Conservation (phyloP, 2,113 vertebrate species). For the Rhynchomys soricoides region DNA sequence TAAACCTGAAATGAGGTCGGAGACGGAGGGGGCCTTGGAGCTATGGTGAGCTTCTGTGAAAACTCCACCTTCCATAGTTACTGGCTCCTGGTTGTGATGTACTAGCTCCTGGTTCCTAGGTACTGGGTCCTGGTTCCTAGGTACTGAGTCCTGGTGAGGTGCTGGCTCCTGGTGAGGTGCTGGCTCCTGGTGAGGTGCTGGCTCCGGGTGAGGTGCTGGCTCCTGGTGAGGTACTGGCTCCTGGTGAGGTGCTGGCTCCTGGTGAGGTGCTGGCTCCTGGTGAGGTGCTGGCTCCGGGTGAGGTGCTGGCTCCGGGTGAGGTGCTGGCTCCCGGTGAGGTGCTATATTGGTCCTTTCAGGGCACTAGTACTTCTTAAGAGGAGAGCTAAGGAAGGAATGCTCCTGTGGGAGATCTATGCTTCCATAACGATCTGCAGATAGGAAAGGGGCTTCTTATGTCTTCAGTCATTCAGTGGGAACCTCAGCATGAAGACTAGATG, state of each 20-base stretch:
- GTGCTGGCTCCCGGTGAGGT: background rate
- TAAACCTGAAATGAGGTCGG: background rate
- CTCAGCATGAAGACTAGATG: background rate
- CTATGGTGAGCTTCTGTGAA: accelerated
- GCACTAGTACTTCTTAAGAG: background rate
- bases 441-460: background rate
- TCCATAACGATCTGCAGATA: background rate
- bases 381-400: background rate
- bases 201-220: too few relatives aligned
- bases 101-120: background rate
- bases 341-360: background rate
- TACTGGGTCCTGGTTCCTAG: too few relatives aligned
- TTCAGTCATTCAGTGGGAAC: background rate
- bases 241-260: too few relatives aligned
- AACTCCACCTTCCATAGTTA: background rate
- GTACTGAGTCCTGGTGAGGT: too few relatives aligned
- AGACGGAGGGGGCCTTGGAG: background rate
- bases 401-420: background rate
- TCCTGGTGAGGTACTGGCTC: too few relatives aligned
- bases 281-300: too few relatives aligned
- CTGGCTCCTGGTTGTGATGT: background rate
- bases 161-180: too few relatives aligned
- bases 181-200: too few relatives aligned
- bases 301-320: too few relatives aligned
- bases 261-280: too few relatives aligned